Conservation (phyloP, 1,140 invertebrate species). For the Drosophila bifasciata region DNA sequence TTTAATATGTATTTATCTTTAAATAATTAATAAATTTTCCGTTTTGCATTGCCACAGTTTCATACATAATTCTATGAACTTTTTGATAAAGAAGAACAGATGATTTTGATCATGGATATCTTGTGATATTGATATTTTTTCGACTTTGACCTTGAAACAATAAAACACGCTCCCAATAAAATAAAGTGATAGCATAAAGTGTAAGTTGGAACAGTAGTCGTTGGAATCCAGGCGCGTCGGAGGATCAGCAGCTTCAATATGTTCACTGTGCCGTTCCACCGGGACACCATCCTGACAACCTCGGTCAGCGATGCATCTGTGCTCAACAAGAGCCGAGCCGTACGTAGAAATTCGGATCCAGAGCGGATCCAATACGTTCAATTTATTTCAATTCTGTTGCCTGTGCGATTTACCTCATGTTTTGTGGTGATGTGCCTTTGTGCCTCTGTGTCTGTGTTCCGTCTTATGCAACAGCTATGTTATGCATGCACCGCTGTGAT, state of each 20-base stretch:
- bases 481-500: slow-evolving; percentile 60
- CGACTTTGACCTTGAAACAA: slow-evolving; percentile 10
- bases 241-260: slow-evolving; percentile 41
- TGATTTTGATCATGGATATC: slow-evolving; percentile 29
- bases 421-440: no score
- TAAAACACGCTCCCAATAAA: slow-evolving; percentile 21
- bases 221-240: not conserved
- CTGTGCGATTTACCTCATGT: slow-evolving; percentile 40
- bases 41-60: slow-evolving; percentile 10
- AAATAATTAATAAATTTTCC: no score
- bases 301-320: slow-evolving; percentile 83
- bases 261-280: slow-evolving; percentile 83
- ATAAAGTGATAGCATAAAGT: slow-evolving; percentile 41
- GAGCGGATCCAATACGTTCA: slow-evolving; percentile 31
- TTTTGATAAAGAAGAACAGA: slow-evolving; percentile 3
- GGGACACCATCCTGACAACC: slow-evolving; percentile 79
- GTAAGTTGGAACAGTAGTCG: slow-evolving; percentile 49
- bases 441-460: slow-evolving; percentile 12
- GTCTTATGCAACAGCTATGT: slow-evolving; percentile 59
- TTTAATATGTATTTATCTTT: no score
- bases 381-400: slow-evolving; percentile 67
- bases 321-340: slow-evolving; percentile 74
- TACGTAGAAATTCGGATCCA: slow-evolving; percentile 59
- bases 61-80: slow-evolving; percentile 5
- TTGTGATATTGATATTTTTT: slow-evolving; percentile 44